phyloP scores from a whole-genome alignment of 2,888 invertebrate genomes.

The Chymomyza amoena region DNA sequence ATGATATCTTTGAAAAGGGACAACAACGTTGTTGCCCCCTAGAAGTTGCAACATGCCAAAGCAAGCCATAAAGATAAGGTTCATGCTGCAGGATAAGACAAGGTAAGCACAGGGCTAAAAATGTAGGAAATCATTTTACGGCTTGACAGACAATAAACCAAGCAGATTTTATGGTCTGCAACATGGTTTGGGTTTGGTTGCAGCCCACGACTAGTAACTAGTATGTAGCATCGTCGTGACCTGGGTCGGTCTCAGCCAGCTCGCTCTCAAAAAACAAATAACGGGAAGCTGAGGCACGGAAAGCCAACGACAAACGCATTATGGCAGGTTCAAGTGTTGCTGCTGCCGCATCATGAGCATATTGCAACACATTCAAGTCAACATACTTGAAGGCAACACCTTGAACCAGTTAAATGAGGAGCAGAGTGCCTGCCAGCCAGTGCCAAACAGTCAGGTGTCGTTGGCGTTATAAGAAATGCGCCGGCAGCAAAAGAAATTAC shows the following conservation, averaged over 20 bases:
- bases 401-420: constrained; percentile 61
- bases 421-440: constrained; percentile 8
- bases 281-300: constrained; percentile 3
- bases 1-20: neutral
- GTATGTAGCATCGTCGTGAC: neutral
- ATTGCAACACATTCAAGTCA: constrained; percentile 28
- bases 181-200: neutral
- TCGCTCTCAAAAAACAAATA: neutral
- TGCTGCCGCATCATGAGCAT: constrained; percentile 5
- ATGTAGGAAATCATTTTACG: constrained; percentile 65
- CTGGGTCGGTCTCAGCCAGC: neutral
- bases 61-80: constrained; percentile 4
- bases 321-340: constrained; percentile 30
- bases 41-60: neutral
- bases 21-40: neutral
- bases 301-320: constrained; percentile 29
- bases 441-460: neutral
- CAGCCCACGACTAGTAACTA: neutral
- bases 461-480: constrained; percentile 27
- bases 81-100: neutral
- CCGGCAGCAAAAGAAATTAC: constrained; percentile 6
- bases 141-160: constrained; percentile 64
- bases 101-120: neutral
- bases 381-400: constrained; percentile 53
- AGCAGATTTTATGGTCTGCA: neutral